Evolutionary conservation across 1,140 invertebrate species (phyloP).

Genomic region (Diplogasteroides magnus): DNA sequence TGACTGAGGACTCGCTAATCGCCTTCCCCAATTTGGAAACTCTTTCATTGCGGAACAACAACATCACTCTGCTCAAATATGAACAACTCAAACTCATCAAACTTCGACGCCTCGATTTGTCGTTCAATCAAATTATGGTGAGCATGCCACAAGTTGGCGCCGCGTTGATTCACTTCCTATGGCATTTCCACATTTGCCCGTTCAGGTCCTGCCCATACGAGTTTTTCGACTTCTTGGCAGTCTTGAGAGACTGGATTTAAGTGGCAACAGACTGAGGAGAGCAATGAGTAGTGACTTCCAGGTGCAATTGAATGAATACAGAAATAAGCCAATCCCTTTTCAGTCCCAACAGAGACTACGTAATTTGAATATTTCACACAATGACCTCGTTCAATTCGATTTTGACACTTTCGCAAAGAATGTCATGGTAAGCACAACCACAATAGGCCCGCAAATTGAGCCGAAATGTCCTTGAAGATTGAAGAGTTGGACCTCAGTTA

Average conservation of each 20-base stretch:
- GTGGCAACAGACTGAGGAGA: not conserved
- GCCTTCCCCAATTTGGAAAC: not conserved
- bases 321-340: not conserved
- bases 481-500: constrained; percentile 11
- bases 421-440: not conserved
- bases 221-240: not conserved
- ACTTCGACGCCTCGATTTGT: not conserved
- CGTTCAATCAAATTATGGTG: not conserved
- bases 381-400: not conserved
- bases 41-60: not conserved
- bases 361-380: not conserved
- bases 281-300: not conserved
- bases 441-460: not conserved
- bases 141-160: no score
- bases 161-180: not conserved
- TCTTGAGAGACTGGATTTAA: not conserved
- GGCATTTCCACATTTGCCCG: no score
- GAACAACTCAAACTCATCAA: not conserved
- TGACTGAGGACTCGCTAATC: not conserved
- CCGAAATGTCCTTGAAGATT: constrained; percentile 2
- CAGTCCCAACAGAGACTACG: not conserved
- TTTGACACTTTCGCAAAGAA: not conserved
- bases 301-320: not conserved
- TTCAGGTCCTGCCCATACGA: not conserved
- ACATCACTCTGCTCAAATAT: not conserved